Percentiles rank a stretch among this genome's conserved stretches.
phyloP scores from a whole-genome alignment of 2,797 vertebrate genomes.

The Hylomyscus alleni region DNA sequence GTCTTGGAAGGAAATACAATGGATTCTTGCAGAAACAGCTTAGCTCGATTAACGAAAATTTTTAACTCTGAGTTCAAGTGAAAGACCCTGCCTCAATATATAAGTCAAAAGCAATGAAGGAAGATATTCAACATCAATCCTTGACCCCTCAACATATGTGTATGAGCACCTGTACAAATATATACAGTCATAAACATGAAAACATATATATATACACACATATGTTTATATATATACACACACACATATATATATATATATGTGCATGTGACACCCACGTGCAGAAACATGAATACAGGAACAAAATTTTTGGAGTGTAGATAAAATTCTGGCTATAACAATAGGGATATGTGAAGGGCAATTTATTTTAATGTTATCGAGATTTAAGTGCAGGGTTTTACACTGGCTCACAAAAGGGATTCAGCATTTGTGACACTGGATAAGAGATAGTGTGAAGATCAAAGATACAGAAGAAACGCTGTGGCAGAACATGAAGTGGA shows the following conservation, averaged over 20 bases:
- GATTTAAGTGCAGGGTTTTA: not conserved
- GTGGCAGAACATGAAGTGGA: not conserved
- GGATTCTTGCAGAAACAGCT: not conserved
- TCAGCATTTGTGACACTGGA: not conserved
- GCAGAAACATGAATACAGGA: not conserved
- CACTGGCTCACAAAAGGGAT: not conserved
- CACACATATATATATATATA: too few relatives aligned
- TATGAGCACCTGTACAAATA: not conserved
- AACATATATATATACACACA: not conserved
- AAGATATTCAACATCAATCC: not conserved
- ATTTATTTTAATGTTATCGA: not conserved
- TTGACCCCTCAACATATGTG: too few relatives aligned
- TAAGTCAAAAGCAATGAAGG: not conserved
- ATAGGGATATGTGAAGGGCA: not conserved
- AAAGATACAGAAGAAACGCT: not conserved
- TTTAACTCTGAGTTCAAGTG: not conserved
- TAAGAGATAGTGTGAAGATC: not conserved
- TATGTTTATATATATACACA: too few relatives aligned
- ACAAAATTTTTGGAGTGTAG: not conserved
- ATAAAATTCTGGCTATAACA: not conserved
- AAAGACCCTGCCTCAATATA: not conserved
- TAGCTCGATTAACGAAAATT: not conserved
- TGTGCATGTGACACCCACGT: not conserved
- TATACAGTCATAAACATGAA: not conserved
- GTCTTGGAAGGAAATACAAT: not conserved